A percentile compares a stretch with the other conserved stretches of the same genome.
These are phyloP conservation scores for Phataginus tetradactyla DNA, from an alignment of 2,797 vertebrate genomes.

Conservation along the genomic window DNA sequence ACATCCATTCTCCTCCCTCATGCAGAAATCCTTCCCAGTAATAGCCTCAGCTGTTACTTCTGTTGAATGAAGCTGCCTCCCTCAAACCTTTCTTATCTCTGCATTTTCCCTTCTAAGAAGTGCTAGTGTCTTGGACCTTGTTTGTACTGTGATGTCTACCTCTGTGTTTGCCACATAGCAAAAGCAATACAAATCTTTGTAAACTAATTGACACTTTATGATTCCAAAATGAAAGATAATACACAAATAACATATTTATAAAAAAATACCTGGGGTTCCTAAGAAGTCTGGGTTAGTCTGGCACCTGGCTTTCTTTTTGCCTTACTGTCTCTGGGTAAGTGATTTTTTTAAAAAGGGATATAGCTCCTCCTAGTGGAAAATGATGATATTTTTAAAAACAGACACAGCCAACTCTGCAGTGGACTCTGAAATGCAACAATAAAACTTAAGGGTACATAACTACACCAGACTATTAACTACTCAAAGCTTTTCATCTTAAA, in stretches of 20 bases:
- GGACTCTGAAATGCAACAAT: background rate
- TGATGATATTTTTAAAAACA: background rate
- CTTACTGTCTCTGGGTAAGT: background rate
- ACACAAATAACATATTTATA: background rate
- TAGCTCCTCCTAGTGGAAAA: slow-evolving; percentile 35
- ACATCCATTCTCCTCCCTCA: background rate
- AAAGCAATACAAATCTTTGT: background rate
- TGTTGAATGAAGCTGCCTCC: background rate
- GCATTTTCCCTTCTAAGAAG: background rate
- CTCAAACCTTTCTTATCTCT: background rate
- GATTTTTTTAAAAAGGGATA: background rate
- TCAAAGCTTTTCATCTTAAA: background rate
- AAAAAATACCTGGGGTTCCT: background rate
- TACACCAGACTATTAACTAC: background rate
- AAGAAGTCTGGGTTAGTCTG: background rate
- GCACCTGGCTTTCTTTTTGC: background rate
- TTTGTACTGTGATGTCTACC: too few species aligned
- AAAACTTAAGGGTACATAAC: background rate
- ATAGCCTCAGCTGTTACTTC: background rate
- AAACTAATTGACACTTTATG: background rate
- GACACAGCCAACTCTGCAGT: background rate
- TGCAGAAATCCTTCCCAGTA: background rate
- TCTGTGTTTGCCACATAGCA: background rate
- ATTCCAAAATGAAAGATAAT: background rate
- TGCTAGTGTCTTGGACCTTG: background rate